A percentile compares a stretch with the other conserved stretches of the same genome.
These are phyloP conservation scores for Balaenoptera acutorostrata DNA, from an alignment of 2,113 vertebrate species.

Conservation along the genomic window DNA sequence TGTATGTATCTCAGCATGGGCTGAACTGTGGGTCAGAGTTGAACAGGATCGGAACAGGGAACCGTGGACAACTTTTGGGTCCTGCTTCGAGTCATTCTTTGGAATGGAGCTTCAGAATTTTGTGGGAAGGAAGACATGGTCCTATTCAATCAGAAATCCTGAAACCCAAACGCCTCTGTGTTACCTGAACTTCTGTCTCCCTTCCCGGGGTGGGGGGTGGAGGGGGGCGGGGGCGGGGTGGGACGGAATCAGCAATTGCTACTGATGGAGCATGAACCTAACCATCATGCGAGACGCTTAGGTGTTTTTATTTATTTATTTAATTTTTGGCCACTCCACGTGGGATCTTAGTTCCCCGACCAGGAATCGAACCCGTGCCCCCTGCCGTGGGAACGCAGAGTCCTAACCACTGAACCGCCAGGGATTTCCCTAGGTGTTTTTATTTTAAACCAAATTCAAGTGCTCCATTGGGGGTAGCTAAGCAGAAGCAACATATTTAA, in stretches of 20 bases:
- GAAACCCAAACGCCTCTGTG: background rate
- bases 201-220: background rate
- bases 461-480: background rate
- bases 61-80: background rate
- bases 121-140: background rate
- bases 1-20: background rate
- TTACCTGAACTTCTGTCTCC: background rate
- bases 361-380: background rate
- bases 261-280: background rate
- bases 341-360: background rate
- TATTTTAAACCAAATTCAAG: conserved; percentile 13
- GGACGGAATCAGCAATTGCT: background rate
- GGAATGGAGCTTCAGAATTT: background rate
- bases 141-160: background rate
- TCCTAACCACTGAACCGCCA: background rate
- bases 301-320: background rate
- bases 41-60: background rate
- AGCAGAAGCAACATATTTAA: background rate
- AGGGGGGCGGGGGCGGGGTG: background rate
- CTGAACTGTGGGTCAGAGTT: background rate
- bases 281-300: background rate
- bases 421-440: background rate
- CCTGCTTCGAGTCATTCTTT: background rate
- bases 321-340: background rate
- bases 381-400: background rate